Evolutionary conservation across 53 echinoderm and acorn worm species (phyloP).

Genomic region (Luidia sarsii): DNA sequence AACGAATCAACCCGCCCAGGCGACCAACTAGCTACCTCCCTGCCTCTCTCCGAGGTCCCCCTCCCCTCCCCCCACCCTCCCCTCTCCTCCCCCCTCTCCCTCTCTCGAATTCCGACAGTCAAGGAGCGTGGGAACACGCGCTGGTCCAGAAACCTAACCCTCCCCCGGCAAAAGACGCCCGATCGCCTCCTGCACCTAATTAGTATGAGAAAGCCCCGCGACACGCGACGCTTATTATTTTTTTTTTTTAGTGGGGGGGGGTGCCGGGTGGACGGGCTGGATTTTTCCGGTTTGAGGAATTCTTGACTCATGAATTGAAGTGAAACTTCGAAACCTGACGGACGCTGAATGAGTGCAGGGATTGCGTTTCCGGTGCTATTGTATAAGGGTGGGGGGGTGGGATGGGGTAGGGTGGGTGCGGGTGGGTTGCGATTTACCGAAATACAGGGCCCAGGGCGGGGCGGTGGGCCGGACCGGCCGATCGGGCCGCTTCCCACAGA

Average conservation of each 20-base stretch:
- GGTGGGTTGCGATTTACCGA: not conserved
- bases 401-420: not conserved
- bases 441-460: too few relatives aligned
- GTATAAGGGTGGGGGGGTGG: not conserved
- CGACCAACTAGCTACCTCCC: too few relatives aligned
- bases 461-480: too few relatives aligned
- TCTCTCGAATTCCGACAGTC: slow-evolving; percentile 36
- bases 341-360: not conserved
- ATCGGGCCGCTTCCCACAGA: too few relatives aligned
- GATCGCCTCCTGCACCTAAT: slow-evolving; percentile 30
- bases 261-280: slow-evolving; percentile 4
- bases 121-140: slow-evolving; percentile 55
- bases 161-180: not conserved
- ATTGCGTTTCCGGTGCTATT: slow-evolving; percentile 27
- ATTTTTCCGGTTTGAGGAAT: slow-evolving; percentile 14
- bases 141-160: slow-evolving; percentile 20
- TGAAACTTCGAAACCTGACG: not conserved
- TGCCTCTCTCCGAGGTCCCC: too few relatives aligned
- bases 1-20: too few relatives aligned
- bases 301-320: not conserved
- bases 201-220: slow-evolving; percentile 28
- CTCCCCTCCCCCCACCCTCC: slow-evolving; percentile 11
- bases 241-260: too few relatives aligned
- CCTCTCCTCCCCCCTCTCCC: too few relatives aligned
- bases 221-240: slow-evolving; percentile 53